Evolutionary conservation across 2,888 invertebrate species (phyloP), one percentile per base, ranked within the genome.

Genomic region (Eudasyphora cyanicolor): DNA sequence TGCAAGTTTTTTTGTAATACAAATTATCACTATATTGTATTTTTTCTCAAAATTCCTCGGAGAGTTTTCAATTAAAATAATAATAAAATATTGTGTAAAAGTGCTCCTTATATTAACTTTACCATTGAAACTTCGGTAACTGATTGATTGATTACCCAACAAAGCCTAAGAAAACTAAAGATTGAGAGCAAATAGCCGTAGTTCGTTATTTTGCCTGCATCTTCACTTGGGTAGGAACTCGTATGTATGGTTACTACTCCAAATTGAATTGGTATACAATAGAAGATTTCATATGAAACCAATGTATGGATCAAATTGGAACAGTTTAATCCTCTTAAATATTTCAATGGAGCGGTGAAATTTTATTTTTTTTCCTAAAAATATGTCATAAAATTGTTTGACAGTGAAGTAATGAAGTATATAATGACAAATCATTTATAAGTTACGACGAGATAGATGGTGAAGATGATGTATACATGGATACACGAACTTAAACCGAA

Each of bases 281-380:
- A 67, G 24, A 24, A 42, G 67, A 67, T 42, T 67, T 67, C 6
- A 6, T 21, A 6, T 1, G 6, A 51, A 51, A 21, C 19, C 1
- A 8, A 2, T 51, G 19, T 21, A 42, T 14, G n/a, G n/a, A n/a
- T 35, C 12, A 51, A 51, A n/a, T n/a, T 51, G 35, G 10, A 14
- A 71, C 67, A 42, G 67, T 71, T 71, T 51, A 51, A 71, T 71
- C 51, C 12, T 32, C 54, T 71, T 71, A 51, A 21, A 49, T 70
- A 51, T 70, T 49, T 70, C 32, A 27, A 70, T 70, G 24, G 17
- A 70, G 17, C 19, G 17, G 8, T 17, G n/a, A n/a, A 32, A 32
- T 12, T 2, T 51, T 19, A 49, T 51, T 2, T 51, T 32, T 29
- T 62, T n/a, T 2, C 24, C 6, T 32, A 64, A 17, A 64, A 21